Evolutionary conservation across 35 echinoderm and acorn worm species (phyloP), one percentile per base, ranked within the genome.

Genomic region (Diadema setosum): DNA sequence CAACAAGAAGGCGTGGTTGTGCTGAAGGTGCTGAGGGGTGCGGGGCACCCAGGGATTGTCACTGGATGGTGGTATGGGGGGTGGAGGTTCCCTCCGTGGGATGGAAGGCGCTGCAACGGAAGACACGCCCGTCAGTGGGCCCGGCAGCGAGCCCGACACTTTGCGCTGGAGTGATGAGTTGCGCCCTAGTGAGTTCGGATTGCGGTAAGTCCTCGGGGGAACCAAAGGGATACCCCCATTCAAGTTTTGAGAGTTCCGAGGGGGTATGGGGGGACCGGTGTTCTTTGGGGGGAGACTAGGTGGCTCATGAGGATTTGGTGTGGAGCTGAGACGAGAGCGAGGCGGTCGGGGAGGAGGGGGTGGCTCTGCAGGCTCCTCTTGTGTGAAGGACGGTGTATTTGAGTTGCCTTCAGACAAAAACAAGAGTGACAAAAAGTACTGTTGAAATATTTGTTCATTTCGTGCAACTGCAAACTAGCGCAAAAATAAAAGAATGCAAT

Each of bases 241-340:
- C 64, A 64, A 29, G 41, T 35, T 46, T 9, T 39, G 63, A 73
- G 46, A 67, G n/a, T 48, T 46, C 11, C 36, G 67, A 70, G 81
- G 94, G n/a, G 94, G 94, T 25, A 91, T 58, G 5, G 94, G 90
- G 17, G 94, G 94, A 30, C 69, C 70, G 29, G 32, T 30, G 21
- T 81, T 45, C 45, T 91, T 91, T 61, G 94, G 94, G 31, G 94
- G 94, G 23, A 96, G 86, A 23, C 59, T 46, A 58, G 91, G 94
- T 58, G 89, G 93, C 35, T 40, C 30, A 39, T 48, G 21, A 34
- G 78, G 59, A 78, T 48, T 44, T 1, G 73, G 73, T 2, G 73
- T 78, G 35, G 73, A 78, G 81, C 81, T 90, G 29, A 55, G 82
- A 37, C 82, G 90, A 15, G 42, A 76, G 18, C 88, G 41, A 25